Conservation (phyloP, 2,113 vertebrate species). For the Miniopterus natalensis region DNA sequence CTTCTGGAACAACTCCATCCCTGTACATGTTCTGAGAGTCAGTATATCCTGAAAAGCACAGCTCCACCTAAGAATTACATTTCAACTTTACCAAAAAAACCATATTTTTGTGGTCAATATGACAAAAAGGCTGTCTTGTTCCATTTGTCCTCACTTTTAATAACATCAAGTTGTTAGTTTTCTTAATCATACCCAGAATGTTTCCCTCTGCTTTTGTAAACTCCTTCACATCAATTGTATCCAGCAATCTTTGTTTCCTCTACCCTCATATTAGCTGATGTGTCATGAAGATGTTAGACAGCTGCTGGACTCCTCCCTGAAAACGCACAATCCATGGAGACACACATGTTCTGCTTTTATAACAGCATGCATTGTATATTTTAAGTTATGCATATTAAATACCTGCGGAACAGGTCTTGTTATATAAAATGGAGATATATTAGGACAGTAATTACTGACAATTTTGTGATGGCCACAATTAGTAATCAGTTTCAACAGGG, state of each 20-base stretch:
- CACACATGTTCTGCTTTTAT: not conserved
- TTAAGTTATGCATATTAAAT: not conserved
- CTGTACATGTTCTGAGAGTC: not conserved
- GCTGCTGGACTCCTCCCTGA: not conserved
- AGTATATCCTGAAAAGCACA: not conserved
- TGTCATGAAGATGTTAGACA: not conserved
- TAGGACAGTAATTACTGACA: not conserved
- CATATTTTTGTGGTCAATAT: not conserved
- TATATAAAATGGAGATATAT: not conserved
- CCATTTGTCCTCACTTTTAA: not conserved
- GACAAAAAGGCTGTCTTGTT: not conserved
- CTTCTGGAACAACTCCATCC: not conserved
- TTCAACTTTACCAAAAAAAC: conserved; percentile 11
- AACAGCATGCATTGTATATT: not conserved
- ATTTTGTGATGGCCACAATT: not conserved
- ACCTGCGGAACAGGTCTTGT: not conserved
- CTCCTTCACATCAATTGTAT: not conserved
- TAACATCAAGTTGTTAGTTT: not conserved
- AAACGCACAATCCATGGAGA: not conserved
- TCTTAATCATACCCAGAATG: not conserved
- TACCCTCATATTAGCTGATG: not conserved
- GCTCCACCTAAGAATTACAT: not conserved
- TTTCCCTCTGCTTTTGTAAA: not conserved
- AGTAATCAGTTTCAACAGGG: too few relatives aligned
- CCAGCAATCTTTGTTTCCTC: not conserved